phyloP scores from a whole-genome alignment of 2,888 invertebrate species.

The Latheticus oryzae region DNA sequence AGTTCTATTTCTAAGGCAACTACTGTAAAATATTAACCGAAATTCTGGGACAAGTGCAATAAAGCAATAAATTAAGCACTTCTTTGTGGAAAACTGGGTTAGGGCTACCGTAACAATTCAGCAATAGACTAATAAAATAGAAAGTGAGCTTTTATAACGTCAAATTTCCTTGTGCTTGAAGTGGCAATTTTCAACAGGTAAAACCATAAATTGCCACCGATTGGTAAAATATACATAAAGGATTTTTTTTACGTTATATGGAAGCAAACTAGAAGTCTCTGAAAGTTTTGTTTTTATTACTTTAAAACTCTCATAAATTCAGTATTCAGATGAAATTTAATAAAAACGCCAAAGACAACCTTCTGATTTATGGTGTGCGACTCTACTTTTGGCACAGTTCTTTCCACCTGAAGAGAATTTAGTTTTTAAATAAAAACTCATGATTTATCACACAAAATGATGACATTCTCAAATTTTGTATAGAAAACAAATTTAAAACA shows the following conservation, averaged over 20 bases:
- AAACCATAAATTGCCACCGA: slow-evolving; percentile 38
- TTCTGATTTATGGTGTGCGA: slow-evolving; percentile 56
- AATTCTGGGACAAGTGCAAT: no score
- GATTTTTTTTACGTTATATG: slow-evolving; percentile 27
- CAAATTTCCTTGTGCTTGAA: slow-evolving; percentile 15
- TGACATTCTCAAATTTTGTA: slow-evolving; percentile 29
- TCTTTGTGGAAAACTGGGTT: slow-evolving; percentile 35
- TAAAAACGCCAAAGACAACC: slow-evolving; percentile 46
- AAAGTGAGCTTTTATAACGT: slow-evolving; percentile 43
- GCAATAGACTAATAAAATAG: slow-evolving; percentile 48
- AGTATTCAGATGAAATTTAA: slow-evolving; percentile 43
- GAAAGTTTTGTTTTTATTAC: slow-evolving; percentile 44
- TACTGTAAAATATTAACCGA: no score
- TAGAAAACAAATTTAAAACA: slow-evolving; percentile 25
- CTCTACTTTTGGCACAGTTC: slow-evolving; percentile 34
- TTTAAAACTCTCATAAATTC: slow-evolving; percentile 43
- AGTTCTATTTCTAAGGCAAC: no score
- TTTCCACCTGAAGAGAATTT: slow-evolving; percentile 28
- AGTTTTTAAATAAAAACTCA: slow-evolving; percentile 35
- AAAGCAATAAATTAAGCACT: slow-evolving; percentile 34
- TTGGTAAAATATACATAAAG: slow-evolving; percentile 21
- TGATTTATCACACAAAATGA: slow-evolving; percentile 30
- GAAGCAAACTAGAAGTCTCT: slow-evolving; percentile 27
- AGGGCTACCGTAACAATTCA: slow-evolving; percentile 44
- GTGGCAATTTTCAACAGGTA: slow-evolving; percentile 38